Conservation (phyloP, 2,113 vertebrate genomes). For the Stegastes partitus region DNA sequence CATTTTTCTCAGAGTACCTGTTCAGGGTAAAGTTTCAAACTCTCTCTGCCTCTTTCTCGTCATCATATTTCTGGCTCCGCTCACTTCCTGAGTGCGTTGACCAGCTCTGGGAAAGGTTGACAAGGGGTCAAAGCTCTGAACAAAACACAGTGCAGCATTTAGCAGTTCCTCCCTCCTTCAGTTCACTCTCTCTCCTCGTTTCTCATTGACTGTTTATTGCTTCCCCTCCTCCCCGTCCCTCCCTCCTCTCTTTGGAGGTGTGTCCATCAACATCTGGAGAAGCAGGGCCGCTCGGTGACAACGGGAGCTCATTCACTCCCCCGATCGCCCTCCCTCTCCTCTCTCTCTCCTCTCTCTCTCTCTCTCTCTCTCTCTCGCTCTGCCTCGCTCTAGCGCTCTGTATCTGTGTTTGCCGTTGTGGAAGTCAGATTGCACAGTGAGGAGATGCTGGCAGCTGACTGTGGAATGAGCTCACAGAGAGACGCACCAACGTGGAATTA, state of each 20-base stretch:
- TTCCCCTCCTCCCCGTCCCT: constrained; percentile 17
- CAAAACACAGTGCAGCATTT: constrained; percentile 48
- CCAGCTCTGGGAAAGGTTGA: constrained; percentile 72
- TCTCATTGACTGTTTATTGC: constrained; percentile 54
- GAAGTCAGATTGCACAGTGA: constrained; percentile 70
- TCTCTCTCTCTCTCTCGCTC: constrained; percentile 26
- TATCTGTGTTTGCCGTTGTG: constrained; percentile 67
- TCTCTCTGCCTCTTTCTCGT: not conserved
- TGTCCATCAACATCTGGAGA: constrained; percentile 81
- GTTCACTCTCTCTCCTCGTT: not conserved
- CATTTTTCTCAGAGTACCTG: not conserved
- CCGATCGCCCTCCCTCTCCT: constrained; percentile 7
- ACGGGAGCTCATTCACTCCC: constrained; percentile 65
- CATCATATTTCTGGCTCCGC: constrained; percentile 24
- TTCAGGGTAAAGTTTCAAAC: not conserved
- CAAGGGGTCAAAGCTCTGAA: constrained; percentile 58
- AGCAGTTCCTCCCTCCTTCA: not conserved
- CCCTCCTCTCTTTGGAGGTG: constrained; percentile 68
- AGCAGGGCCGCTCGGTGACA: constrained; percentile 59
- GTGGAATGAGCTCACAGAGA: constrained; percentile 66
- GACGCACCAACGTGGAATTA: constrained; percentile 60
- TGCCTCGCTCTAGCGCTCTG: constrained; percentile 46
- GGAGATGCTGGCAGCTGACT: constrained; percentile 79
- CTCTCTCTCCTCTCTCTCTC: constrained; percentile 36
- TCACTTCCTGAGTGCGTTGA: constrained; percentile 54